A percentile compares a stretch with the other conserved stretches of the same genome.
phyloP scores from a whole-genome alignment of 2,888 invertebrate species.

The Cataglyphis livida region DNA sequence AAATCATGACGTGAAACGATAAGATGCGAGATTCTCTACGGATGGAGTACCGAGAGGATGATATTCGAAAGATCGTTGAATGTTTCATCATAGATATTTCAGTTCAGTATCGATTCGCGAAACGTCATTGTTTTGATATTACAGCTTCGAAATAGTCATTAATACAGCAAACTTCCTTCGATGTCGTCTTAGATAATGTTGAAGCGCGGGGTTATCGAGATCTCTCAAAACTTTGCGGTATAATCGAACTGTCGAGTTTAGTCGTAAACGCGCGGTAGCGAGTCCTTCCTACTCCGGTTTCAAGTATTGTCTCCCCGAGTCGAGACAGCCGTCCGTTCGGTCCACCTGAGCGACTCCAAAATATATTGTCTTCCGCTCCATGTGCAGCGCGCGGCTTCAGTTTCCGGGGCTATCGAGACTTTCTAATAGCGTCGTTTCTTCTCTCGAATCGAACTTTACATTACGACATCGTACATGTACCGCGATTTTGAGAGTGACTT shows the following conservation, averaged over 20 bases:
- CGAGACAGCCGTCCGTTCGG: slow-evolving; percentile 42
- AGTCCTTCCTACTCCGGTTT: slow-evolving; percentile 18
- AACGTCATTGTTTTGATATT: not conserved
- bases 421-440: slow-evolving; percentile 47
- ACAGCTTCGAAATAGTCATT: not conserved
- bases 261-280: slow-evolving; percentile 26
- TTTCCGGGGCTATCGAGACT: slow-evolving; percentile 38
- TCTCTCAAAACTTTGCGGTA: slow-evolving; percentile 25
- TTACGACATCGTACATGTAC: slow-evolving; percentile 3
- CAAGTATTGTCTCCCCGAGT: slow-evolving; percentile 43
- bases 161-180: not conserved
- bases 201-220: slow-evolving; percentile 7
- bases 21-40: not conserved
- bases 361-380: slow-evolving; percentile 39
- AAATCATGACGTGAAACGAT: not conserved
- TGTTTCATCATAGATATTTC: not conserved
- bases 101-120: not conserved
- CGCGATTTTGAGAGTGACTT: slow-evolving; percentile 11
- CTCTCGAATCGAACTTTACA: slow-evolving; percentile 39
- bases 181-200: slow-evolving; percentile 28
- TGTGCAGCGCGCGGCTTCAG: slow-evolving; percentile 11
- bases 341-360: slow-evolving; percentile 43
- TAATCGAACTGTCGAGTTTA: slow-evolving; percentile 41
- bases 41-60: not conserved
- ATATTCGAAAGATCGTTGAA: not conserved